Base-by-base conservation (phyloP, 2,888 invertebrate genomes). In the Habrosyne pyritoides region DNA sequence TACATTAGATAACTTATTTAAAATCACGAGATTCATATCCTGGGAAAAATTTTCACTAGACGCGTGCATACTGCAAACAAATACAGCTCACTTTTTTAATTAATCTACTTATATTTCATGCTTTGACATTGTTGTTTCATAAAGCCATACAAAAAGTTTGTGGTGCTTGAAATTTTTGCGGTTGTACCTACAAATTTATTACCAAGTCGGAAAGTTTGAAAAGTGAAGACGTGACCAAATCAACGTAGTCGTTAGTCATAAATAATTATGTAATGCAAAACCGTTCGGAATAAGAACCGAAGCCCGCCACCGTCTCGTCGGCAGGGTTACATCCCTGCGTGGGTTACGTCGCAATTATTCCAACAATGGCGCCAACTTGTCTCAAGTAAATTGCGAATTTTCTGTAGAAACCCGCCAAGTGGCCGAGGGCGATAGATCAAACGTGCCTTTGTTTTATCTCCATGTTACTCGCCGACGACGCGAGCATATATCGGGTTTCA, bases 371-470 rank as follows among this genome's bases (percentile, higher is more conserved):
- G 60, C 33, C 42, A 66, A 79, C 79, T 84, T 87, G 87, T 86
- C 87, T 88, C 80, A 84, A 84, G 81, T 73, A 80, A 86, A 83
- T 83, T 84, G 80, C 69, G 70, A 77, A 67, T 73, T 78, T 77
- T 67, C 71, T 59, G 48, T 28, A 52, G 75, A 80, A 67, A 64
- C 77, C 83, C 56, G 59, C 76, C 75, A 76, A 87, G 77, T 78
- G 79, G 58, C 65, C 58, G 71, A 77, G 87, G 87, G 84, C 66
- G 78, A 66, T 66, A 73, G 84, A 87, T 89, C 88, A 89, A 89
- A 87, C 77, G 80, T 24, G 54, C 67, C 71, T 76, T 89, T 89
- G 88, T 88, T 87, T 89, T 87, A 87, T 87, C 84, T 85, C 63
- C 61, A 61, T 53, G 63, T 71, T 72, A 70, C 66, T 61, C 57